phyloP scores from a whole-genome alignment of 2,113 vertebrate genomes.

The Physeter macrocephalus region DNA sequence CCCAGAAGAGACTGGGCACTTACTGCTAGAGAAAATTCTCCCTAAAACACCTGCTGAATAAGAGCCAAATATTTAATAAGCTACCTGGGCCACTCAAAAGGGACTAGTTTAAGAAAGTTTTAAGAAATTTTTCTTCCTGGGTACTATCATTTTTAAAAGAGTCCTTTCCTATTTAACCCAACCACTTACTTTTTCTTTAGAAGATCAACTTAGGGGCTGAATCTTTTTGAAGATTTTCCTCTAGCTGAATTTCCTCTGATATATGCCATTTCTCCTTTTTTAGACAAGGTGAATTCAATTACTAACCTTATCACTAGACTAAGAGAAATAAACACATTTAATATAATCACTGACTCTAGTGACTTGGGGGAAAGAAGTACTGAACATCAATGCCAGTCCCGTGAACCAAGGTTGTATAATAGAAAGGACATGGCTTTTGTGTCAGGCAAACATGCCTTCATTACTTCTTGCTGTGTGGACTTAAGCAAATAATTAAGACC shows the following conservation, averaged over 20 bases:
- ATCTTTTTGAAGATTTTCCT: slow-evolving; percentile 23
- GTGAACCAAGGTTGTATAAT: neutral
- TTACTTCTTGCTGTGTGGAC: neutral
- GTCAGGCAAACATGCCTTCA: neutral
- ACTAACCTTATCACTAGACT: neutral
- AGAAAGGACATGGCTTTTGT: neutral
- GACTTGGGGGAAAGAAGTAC: neutral
- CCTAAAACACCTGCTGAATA: neutral
- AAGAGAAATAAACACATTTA: slow-evolving; percentile 43
- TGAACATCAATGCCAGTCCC: neutral
- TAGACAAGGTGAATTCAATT: slow-evolving; percentile 36
- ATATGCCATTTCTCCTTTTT: slow-evolving; percentile 10
- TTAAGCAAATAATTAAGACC: neutral
- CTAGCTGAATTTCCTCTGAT: slow-evolving; percentile 3
- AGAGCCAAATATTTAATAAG: neutral
- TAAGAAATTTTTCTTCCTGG: neutral
- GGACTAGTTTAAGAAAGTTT: neutral
- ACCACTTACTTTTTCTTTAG: slow-evolving; percentile 4
- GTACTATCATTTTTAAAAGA: neutral
- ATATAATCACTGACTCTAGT: neutral
- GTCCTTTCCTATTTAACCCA: neutral
- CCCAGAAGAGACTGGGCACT: neutral
- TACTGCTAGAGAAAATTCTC: neutral
- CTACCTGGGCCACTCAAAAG: neutral
- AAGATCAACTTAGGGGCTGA: neutral